Base-by-base conservation (phyloP, 2,797 vertebrate species). In the Acomys russatus region DNA sequence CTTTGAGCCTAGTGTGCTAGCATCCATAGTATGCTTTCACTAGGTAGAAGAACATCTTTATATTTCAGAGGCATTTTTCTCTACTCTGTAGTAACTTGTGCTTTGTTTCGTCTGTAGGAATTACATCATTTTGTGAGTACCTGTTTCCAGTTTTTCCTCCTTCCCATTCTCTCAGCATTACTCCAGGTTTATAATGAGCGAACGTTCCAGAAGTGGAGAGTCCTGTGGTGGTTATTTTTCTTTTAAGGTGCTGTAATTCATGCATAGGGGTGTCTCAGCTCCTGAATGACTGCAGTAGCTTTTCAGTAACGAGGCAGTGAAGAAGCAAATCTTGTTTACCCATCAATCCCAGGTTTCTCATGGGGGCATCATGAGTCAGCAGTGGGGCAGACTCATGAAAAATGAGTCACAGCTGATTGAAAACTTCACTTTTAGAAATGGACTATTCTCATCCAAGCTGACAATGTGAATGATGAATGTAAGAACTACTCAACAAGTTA, bases 401-500 rank as follows among this genome's bases (percentile, higher is more conserved):
- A 59, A 25, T 51, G 56, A 84, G 59, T 90, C 61, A 64, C 3
- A 71, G 76, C 28, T 23, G 71, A 88, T 0, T 64, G 78, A 90
- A 88, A 93, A 80, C 12, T 92, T 94, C 15, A 64, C 7, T 79
- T 94, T 77, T 6, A 87, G 71, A 88, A 51, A 59, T 59, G 74
- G 76, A 64, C 44, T n/a, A 7, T 86, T 88, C 66, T 86, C n/a
- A 38, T 77, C 59, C n/a, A 91, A n/a, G 92, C n/a, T 35, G 33
- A 86, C 61, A 91, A 14, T 66, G 18, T 61, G n/a, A 28, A n/a
- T 80, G 82, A 44, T 59, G 76, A 23, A 20, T 6, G 1, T 79
- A 66, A 76, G 33, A 76, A 74, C 54, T 64, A 90, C 7, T 82
- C 59, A 84, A n/a, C 22, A 70, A 74, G 61, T 23, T 63, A 30